phyloP scores from a whole-genome alignment of 1,140 invertebrate species.

The Atta colombica region DNA sequence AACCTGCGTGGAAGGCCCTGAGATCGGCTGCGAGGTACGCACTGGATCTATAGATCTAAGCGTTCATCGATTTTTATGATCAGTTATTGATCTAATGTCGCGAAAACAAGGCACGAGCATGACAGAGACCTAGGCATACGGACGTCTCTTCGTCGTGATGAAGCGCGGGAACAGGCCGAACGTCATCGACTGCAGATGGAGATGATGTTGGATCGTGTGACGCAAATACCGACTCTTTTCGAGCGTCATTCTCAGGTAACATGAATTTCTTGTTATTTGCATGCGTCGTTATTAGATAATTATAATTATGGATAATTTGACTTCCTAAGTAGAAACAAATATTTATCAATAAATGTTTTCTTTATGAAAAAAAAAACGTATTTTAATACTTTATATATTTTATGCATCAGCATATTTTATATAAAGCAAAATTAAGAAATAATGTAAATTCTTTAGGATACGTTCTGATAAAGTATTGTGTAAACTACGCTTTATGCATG shows the following conservation, averaged over 20 bases:
- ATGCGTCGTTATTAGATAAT: not conserved
- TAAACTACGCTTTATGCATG: constrained; percentile 4
- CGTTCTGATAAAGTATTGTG: not conserved
- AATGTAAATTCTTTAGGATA: not conserved
- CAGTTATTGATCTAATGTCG: constrained; percentile 20
- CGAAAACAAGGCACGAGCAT: constrained; percentile 88
- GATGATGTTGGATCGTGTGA: constrained; percentile 90
- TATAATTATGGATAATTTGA: not conserved
- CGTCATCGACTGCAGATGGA: constrained; percentile 91
- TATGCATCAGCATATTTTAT: not conserved
- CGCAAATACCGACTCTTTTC: constrained; percentile 90
- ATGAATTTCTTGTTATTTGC: not conserved
- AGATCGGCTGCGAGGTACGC: constrained; percentile 86
- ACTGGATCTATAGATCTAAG: constrained; percentile 6
- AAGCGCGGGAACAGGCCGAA: constrained; percentile 89
- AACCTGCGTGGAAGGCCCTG: constrained; percentile 90
- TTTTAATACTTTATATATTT: not conserved
- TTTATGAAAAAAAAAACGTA: not conserved
- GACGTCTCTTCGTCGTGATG: constrained; percentile 88
- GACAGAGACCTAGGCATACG: constrained; percentile 89
- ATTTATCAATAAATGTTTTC: not conserved
- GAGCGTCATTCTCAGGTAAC: constrained; percentile 90
- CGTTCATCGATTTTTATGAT: not conserved
- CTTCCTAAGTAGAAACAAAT: not conserved
- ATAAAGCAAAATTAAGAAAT: not conserved